These are phyloP conservation scores for Acropternis orthonyx DNA, from an alignment of 2,797 vertebrate genomes.

Conservation along the genomic window DNA sequence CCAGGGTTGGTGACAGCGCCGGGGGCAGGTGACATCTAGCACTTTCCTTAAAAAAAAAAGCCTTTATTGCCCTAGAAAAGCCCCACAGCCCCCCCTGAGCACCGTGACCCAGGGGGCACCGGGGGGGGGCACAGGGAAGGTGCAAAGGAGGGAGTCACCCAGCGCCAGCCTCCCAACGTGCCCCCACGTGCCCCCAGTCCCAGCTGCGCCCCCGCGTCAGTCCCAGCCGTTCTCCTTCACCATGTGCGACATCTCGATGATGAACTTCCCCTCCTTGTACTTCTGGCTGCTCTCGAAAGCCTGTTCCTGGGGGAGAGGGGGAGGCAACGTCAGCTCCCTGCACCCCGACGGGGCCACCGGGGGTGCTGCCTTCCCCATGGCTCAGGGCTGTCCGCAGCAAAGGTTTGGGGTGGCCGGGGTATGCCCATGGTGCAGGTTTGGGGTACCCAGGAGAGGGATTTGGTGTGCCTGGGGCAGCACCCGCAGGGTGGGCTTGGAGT, in stretches of 20 bases:
- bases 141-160: too few relatives aligned
- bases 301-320: background rate
- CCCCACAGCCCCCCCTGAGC: background rate
- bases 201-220: background rate
- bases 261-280: slow-evolving; percentile 74
- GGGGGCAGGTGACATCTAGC: background rate
- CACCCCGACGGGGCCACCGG: rapidly evolving
- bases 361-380: background rate
- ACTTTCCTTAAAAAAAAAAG: background rate
- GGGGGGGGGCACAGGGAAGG: too few relatives aligned
- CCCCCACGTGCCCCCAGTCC: background rate
- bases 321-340: background rate
- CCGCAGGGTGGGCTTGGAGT: background rate
- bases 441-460: too few relatives aligned
- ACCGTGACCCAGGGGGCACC: background rate
- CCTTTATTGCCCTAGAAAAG: slow-evolving; percentile 53
- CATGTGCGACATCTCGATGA: slow-evolving; percentile 79
- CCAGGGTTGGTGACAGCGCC: rapidly evolving
- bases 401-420: background rate
- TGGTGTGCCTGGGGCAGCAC: background rate
- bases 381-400: background rate
- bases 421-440: background rate
- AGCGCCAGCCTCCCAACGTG: background rate
- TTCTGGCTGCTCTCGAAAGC: slow-evolving; percentile 60
- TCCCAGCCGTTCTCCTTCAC: slow-evolving; percentile 77